Evolutionary conservation across 2,888 invertebrate genomes (phyloP).

Genomic region (Abrostola triplasia): DNA sequence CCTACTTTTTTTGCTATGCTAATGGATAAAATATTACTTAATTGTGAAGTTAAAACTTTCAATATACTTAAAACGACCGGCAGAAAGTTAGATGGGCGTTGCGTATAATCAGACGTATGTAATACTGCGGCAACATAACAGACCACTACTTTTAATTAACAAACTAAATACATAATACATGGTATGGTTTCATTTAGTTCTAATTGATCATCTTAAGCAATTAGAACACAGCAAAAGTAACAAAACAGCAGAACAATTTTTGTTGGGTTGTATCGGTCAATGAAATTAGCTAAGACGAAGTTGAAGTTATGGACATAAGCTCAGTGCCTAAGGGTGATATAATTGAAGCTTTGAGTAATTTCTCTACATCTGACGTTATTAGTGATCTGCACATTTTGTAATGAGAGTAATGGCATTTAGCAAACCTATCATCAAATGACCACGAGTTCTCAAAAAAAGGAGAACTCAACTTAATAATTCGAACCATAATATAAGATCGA

Average conservation of each 20-base stretch:
- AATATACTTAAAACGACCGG: background rate
- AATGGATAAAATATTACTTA: too few species aligned
- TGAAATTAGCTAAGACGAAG: too few species aligned
- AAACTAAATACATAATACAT: slow-evolving; percentile 1
- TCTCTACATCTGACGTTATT: background rate
- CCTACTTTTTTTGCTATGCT: too few species aligned
- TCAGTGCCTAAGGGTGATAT: background rate
- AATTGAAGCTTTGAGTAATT: background rate
- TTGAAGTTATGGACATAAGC: background rate
- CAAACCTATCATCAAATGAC: slow-evolving; percentile 21
- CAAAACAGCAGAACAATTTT: background rate
- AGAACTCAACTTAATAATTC: slow-evolving; percentile 27
- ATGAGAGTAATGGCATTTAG: slow-evolving; percentile 14
- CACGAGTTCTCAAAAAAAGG: slow-evolving; percentile 23
- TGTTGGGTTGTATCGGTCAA: too few species aligned
- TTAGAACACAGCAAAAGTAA: background rate
- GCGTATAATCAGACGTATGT: slow-evolving; percentile 38
- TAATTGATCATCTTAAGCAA: background rate
- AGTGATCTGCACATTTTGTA: background rate
- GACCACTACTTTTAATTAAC: slow-evolving; percentile 31
- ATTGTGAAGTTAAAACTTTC: too few species aligned
- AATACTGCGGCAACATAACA: slow-evolving; percentile 42
- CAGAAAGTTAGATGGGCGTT: slow-evolving; percentile 34
- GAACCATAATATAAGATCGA: slow-evolving; percentile 29
- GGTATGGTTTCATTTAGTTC: background rate